Base-by-base conservation (phyloP, 2,113 vertebrate species). In the Steatornis caripensis region DNA sequence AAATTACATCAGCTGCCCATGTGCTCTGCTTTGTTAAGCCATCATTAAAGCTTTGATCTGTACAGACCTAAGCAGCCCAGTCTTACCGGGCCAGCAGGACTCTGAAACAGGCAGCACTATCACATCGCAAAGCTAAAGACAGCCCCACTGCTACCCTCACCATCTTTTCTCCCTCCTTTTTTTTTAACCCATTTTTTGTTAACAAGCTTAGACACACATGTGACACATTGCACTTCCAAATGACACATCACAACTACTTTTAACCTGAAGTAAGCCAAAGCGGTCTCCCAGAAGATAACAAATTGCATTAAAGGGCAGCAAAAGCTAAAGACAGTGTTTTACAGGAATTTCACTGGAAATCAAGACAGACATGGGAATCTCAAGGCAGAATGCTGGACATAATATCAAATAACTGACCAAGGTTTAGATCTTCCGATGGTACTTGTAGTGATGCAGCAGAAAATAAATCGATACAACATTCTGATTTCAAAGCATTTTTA, bases 401-500 rank as follows among this genome's bases (percentile, higher is more conserved):
- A 23, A 57, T 81, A 81, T 60, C 65, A 93, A 88, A 93, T 57
- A 76, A 26, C 9, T 95, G 89, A 19, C 74, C 79, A 61, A 9
- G 14, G 82, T 92, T 97, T 37, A 84, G 76, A 92, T 60, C 68
- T 75, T 61, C 88, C 66, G 53, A 66, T 66, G 39, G 48, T 83
- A 91, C 72, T 66, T 46, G 34, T 46, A 87, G 45, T 26, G 36
- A 61, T 36, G 19, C 5, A 66, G 49, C 17, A 70, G 29, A 88
- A 95, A 95, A 95, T 53, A 74, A 94, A 96, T 39, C 82, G 93
- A 16, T 48, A 49, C 57, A 94, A 11, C 11, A 72, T 58, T 61
- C 81, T 53, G 15, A 69, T 84, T 75, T 87, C 72, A 77, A 94
- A 84, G 24, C 34, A 60, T n/a, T 88, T 94, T 83, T 86, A 60